Conservation (phyloP, 35 echinoderm and acorn worm species). For the Ptychodera flava region DNA sequence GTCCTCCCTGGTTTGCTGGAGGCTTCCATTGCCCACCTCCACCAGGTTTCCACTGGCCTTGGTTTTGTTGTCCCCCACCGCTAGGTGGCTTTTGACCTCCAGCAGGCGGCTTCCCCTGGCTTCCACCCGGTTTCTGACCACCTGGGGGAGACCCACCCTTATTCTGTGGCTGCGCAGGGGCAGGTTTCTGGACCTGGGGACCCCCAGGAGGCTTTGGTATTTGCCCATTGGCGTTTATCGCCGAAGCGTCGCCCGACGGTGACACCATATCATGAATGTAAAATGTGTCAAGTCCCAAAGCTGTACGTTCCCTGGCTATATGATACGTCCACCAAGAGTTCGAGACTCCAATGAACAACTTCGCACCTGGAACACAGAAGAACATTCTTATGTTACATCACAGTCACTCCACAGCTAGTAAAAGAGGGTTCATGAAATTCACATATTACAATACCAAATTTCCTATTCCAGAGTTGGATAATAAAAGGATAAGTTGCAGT, state of each 20-base stretch:
- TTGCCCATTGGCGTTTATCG: not conserved
- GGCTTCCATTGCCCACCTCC: not conserved
- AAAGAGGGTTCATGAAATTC: too few relatives aligned
- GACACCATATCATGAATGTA: not conserved
- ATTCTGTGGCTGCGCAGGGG: not conserved
- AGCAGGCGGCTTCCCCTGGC: not conserved
- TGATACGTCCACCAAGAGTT: not conserved
- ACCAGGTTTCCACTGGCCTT: not conserved
- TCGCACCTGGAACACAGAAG: not conserved
- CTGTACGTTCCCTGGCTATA: not conserved
- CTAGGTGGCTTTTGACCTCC: not conserved
- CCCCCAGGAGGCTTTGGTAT: not conserved
- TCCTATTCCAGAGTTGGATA: too few relatives aligned
- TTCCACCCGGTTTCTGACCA: not conserved
- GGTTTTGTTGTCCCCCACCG: not conserved
- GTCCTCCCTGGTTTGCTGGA: not conserved
- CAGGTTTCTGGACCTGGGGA: not conserved
- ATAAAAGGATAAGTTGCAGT: too few relatives aligned
- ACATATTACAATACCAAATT: too few relatives aligned
- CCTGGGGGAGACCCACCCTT: not conserved
- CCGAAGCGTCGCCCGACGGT: not conserved
- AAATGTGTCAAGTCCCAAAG: not conserved
- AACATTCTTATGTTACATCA: too few relatives aligned
- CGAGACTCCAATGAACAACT: not conserved
- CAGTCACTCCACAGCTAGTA: too few relatives aligned